Conservation (phyloP, 2,797 vertebrate species). For the Rhinophrynus dorsalis region DNA sequence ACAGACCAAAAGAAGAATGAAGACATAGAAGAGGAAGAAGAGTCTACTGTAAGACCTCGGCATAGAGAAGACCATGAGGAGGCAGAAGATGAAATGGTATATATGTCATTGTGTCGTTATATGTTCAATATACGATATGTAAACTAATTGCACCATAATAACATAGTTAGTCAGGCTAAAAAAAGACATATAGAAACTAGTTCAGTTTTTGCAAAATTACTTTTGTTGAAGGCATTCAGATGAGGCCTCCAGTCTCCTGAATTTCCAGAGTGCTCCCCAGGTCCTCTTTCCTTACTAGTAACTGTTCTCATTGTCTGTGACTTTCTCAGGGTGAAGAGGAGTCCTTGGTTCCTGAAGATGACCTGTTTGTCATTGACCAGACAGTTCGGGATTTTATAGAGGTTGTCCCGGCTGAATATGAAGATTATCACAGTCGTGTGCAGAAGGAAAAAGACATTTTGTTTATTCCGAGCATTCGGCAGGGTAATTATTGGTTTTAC, state of each 20-base stretch:
- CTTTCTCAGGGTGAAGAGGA: slow-evolving; percentile 81
- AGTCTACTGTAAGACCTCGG: slow-evolving; percentile 20
- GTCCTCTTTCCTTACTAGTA: no score
- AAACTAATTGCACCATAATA: no score
- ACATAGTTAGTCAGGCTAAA: no score
- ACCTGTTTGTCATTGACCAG: slow-evolving; percentile 75
- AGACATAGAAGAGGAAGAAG: slow-evolving; percentile 54
- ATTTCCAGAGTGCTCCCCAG: no score
- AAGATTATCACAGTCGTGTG: slow-evolving; percentile 65
- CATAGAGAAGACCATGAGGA: slow-evolving; percentile 55
- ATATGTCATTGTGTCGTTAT: no score
- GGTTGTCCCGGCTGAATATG: slow-evolving; percentile 74
- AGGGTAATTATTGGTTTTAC: slow-evolving; percentile 80
- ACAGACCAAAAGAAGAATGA: slow-evolving; percentile 39
- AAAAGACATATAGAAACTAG: no score
- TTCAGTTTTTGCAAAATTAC: no score
- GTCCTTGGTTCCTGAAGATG: slow-evolving; percentile 67
- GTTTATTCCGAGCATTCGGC: slow-evolving; percentile 78
- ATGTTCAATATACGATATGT: no score
- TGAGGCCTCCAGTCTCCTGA: no score
- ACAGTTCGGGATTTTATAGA: slow-evolving; percentile 76
- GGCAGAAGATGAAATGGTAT: slow-evolving; percentile 21
- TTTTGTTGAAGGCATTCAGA: no score
- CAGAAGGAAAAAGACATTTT: slow-evolving; percentile 76
- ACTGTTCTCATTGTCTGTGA: no score